Percentiles rank a stretch among this genome's conserved stretches.
phyloP scores from a whole-genome alignment of 1,140 invertebrate genomes.

The Halyomorpha halys region DNA sequence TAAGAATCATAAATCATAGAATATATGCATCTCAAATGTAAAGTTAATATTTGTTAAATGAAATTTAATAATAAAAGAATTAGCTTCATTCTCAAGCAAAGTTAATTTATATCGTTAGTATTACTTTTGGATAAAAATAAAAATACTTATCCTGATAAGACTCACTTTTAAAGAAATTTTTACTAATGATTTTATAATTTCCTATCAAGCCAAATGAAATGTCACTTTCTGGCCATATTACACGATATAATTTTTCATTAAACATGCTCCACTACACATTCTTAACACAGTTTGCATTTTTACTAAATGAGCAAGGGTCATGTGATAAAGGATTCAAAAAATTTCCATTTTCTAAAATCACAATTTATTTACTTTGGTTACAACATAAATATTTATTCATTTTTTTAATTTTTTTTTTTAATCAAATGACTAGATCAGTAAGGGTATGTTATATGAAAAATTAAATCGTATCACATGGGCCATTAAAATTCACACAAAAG shows the following conservation, averaged over 20 bases:
- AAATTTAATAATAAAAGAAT: background rate
- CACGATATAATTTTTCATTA: slow-evolving; percentile 17
- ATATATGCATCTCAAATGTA: too few species aligned
- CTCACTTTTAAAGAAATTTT: background rate
- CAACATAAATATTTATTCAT: too few species aligned
- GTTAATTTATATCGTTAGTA: slow-evolving; percentile 1
- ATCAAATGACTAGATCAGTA: slow-evolving; percentile 2
- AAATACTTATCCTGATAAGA: background rate
- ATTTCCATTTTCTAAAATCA: too few species aligned
- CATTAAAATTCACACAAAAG: background rate
- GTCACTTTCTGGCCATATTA: slow-evolving; percentile 5
- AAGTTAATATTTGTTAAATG: background rate
- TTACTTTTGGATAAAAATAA: background rate
- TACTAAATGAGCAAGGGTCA: too few species aligned
- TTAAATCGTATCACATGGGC: slow-evolving; percentile 17
- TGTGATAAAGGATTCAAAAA: too few species aligned
- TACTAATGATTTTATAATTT: background rate
- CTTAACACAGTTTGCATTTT: slow-evolving; percentile 4
- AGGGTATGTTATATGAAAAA: slow-evolving; percentile 14
- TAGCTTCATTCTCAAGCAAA: slow-evolving; percentile 14
- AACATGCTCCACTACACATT: slow-evolving; percentile 12
- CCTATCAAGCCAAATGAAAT: too few species aligned
- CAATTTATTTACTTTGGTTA: too few species aligned
- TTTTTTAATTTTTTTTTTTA: too few species aligned
- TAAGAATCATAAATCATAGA: too few species aligned